phyloP scores from a whole-genome alignment of 2,113 vertebrate genomes.

The Aphelocoma coerulescens region DNA sequence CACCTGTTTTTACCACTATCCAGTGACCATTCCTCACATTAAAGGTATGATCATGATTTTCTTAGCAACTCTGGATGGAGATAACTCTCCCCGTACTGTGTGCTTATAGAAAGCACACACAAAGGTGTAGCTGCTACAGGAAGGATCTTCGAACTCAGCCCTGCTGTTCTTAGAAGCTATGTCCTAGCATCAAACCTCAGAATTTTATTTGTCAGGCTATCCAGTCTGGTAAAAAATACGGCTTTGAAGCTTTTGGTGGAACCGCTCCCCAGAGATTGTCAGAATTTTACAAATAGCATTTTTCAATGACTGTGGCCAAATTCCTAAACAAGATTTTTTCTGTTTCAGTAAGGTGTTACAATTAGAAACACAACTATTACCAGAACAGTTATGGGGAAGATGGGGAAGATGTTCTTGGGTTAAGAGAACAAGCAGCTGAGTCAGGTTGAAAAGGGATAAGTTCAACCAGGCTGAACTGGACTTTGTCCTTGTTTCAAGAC shows the following conservation, averaged over 20 bases:
- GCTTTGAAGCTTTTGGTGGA: background rate
- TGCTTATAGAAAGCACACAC: background rate
- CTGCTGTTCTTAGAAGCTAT: rapidly evolving
- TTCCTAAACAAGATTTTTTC: background rate
- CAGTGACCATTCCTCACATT: background rate
- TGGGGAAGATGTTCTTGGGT: background rate
- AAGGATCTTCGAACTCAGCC: background rate
- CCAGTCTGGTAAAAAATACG: background rate
- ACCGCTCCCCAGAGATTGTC: background rate
- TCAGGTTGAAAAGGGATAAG: background rate
- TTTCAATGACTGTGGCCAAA: background rate
- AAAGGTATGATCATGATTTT: background rate
- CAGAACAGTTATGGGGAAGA: background rate
- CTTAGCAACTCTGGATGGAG: background rate
- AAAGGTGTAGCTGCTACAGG: background rate
- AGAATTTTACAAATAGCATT: background rate
- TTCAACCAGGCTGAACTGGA: background rate
- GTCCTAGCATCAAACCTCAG: background rate
- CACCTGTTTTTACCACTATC: background rate
- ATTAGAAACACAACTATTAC: background rate
- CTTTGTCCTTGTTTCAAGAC: background rate
- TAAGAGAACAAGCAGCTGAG: background rate
- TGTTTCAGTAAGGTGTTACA: background rate
- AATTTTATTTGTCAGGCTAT: background rate
- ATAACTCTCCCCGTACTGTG: background rate